Base-by-base conservation (phyloP, 2,113 vertebrate species). In the Athene cunicularia region DNA sequence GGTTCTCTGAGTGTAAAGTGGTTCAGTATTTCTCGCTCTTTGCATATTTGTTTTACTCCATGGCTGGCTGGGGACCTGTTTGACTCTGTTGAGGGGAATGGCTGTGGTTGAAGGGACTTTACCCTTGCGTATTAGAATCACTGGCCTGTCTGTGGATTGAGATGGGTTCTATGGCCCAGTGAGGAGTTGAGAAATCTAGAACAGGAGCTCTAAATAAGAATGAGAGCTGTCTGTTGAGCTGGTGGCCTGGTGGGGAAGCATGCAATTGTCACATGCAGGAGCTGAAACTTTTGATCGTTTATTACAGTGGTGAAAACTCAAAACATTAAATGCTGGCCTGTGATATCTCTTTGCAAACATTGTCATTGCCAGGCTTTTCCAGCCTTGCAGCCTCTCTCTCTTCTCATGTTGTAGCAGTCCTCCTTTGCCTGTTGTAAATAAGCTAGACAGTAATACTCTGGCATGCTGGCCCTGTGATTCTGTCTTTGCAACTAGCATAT, bases 191-290 rank as follows among this genome's bases (percentile, higher is more conserved):
- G 33, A 41, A 59, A 66, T 41, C 37, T 21, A 32, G 37, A 63
- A 24, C 7, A 50, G 71, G 49, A 88, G 49, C 41, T 68, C 47
- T 49, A 24, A 56, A 20, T 47, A 62, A 50, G n/a, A 58, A 50
- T 4, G 4, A 28, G 15, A 0, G 1, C 15, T 12, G 43, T 45
- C 43, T 50, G 66, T 39, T 3, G 0, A 47, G 47, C 32, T 37
- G 26, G 49, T 52, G 49, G 35, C 63, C 58, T 39, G 8, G 14
- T 32, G 49, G 26, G 70, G 22, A 82, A 63, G n/a, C 11, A 3
- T 30, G 41, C 35, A 8, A 10, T 33, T 62, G 41, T 49, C 62
- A 56, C 32, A 28, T 43, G 56, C 35, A 50, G 39, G 22, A 68
- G 47, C 68, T 56, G 62, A 43, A 75, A 62, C 32, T 63, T 75